Percentiles rank a stretch among this genome's conserved stretches.
Conservation (phyloP, 53 echinoderm and acorn worm genomes). For the Holothuria leucospilota region DNA sequence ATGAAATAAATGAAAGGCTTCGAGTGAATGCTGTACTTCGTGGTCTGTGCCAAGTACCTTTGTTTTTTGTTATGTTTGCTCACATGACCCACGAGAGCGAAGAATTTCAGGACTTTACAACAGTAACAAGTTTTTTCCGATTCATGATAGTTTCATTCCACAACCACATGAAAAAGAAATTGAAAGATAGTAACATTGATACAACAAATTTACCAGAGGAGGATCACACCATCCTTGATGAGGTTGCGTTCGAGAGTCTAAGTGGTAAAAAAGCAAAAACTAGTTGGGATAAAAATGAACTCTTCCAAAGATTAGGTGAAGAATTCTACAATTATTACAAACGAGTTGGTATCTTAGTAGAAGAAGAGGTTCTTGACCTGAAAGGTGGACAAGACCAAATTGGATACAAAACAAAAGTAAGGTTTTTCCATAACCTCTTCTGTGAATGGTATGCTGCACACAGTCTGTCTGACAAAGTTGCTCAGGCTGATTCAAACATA, state of each 20-base stretch:
- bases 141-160: background rate
- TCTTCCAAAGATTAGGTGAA: background rate
- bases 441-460: conserved; percentile 9
- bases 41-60: background rate
- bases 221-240: background rate
- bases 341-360: background rate
- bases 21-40: background rate
- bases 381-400: background rate
- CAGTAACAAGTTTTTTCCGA: background rate
- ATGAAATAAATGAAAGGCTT: background rate
- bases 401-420: background rate
- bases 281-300: background rate
- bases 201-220: no score
- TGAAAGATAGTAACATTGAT: background rate
- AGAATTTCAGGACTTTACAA: background rate
- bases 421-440: background rate
- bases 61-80: no score
- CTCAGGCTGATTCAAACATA: no score
- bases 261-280: no score
- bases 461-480: background rate
- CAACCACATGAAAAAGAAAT: background rate
- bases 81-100: background rate
- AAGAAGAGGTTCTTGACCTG: background rate
- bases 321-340: background rate
- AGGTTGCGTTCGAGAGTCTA: background rate